Conservation (phyloP, 2,797 vertebrate species). For the Trichosurus vulpecula region DNA sequence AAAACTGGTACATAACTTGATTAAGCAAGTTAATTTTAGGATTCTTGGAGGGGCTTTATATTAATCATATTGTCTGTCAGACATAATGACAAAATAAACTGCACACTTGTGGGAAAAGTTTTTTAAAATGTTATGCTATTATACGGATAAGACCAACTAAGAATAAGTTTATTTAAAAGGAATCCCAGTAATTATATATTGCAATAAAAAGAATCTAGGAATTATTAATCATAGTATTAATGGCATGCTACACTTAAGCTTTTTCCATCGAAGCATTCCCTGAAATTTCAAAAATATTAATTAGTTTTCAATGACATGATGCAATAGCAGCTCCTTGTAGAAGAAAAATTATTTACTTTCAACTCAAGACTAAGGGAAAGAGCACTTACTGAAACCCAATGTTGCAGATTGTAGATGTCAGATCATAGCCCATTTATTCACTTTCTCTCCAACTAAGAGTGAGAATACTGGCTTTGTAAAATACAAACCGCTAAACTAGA, state of each 20-base stretch:
- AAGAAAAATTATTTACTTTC: constrained; percentile 43
- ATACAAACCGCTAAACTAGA: constrained; percentile 27
- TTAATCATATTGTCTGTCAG: constrained; percentile 4
- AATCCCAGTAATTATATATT: constrained; percentile 3
- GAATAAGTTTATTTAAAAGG: constrained; percentile 12
- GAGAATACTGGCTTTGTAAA: constrained; percentile 1
- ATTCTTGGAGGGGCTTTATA: not conserved
- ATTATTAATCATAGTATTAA: constrained; percentile 19
- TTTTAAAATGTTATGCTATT: constrained; percentile 46
- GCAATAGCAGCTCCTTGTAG: not conserved
- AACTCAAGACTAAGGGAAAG: constrained; percentile 40
- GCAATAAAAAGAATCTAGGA: not conserved
- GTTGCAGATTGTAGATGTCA: constrained; percentile 31
- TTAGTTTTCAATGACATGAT: constrained; percentile 12
- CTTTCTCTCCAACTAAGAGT: constrained; percentile 1
- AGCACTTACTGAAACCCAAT: constrained; percentile 20
- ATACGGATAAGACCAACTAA: constrained; percentile 16
- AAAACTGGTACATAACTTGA: not conserved
- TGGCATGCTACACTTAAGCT: constrained; percentile 24
- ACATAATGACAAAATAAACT: constrained; percentile 51
- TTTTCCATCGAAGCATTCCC: constrained; percentile 21
- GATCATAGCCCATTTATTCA: constrained; percentile 28
- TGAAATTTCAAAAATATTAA: constrained; percentile 52
- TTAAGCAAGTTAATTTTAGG: not conserved
- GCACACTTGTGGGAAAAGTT: constrained; percentile 26